Evolutionary conservation across 2,797 vertebrate species (phyloP), one percentile per base, ranked within the genome.

Genomic region (Phrynocephalus forsythii): DNA sequence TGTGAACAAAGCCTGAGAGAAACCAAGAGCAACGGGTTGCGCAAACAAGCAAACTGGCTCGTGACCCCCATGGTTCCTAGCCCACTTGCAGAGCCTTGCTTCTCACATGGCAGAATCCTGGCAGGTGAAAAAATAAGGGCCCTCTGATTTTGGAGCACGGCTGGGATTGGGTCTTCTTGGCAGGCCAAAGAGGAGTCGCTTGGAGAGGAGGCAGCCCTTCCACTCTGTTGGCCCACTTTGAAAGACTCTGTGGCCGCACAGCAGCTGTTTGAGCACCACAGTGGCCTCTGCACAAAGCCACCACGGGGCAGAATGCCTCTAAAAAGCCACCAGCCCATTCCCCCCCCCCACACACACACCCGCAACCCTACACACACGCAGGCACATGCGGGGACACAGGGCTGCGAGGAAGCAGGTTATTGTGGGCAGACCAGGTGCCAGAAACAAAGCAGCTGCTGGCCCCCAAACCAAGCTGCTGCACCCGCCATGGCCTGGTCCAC

Each of bases 201-300:
- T 13, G 69, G 71, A 50, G 72, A 68, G 24, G 33, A 82, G 7
- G 8, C 6, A 60, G 52, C 67, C 79, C 26, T 76, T 82, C 63
- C 60, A 60, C 52, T 30, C 77, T 9, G 52, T 3, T 3, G 9
- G 6, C 8, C 66, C 3, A 50, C 18, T 30, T 48, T 44, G 56
- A 79, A 83, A 79, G 33, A 18, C 16, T 26, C 33, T n/a, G 15
- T 9, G 73, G 83, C 48, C 73, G 84, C 10, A 76, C 60, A 81
- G 77, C 89, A 90, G 89, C 89, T 87, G 85, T 87, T 84, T 84
- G 66, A 60, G 60, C 44, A 22, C 44, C 63, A 76, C 38, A 56
- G 82, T 87, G 30, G 15, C 63, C 50, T 26, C 76, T 33, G 22
- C 18, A 67, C 85, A 80, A 84, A 84, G 71, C 63, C 26, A 84